These are phyloP conservation scores for Azemiops feae DNA, from an alignment of 2,113 vertebrate species.

Conservation along the genomic window DNA sequence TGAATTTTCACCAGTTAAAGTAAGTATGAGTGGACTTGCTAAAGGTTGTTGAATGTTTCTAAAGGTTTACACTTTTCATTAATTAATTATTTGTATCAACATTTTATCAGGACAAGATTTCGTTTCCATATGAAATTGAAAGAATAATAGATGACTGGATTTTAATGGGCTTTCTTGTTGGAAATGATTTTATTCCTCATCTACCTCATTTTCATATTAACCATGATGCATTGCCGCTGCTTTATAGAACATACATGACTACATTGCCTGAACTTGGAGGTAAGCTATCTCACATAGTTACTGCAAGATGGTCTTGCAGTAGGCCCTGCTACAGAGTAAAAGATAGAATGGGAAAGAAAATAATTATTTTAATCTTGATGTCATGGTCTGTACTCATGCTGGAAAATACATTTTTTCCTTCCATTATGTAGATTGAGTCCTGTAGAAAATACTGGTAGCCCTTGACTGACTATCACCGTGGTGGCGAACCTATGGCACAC, in stretches of 20 bases:
- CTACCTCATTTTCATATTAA: slow-evolving; percentile 98
- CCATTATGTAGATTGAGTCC: not conserved
- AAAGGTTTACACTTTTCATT: slow-evolving; percentile 11
- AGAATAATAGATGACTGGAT: slow-evolving; percentile 99
- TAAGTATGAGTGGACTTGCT: slow-evolving; percentile 67
- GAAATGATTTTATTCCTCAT: slow-evolving; percentile 99
- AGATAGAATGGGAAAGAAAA: not conserved
- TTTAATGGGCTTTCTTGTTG: slow-evolving; percentile 98
- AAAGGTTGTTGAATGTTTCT: not conserved
- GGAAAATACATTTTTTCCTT: not conserved
- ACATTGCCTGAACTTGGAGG: slow-evolving; percentile 88
- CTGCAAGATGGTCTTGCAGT: not conserved
- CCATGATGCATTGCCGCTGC: slow-evolving; percentile 92
- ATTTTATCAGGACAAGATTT: slow-evolving; percentile 77
- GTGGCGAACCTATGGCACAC: no score
- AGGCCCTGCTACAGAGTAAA: not conserved
- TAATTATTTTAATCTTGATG: no score
- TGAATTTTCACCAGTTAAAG: slow-evolving; percentile 91
- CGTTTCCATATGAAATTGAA: slow-evolving; percentile 91
- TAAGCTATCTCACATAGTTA: slow-evolving; percentile 63
- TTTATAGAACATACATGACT: slow-evolving; percentile 94
- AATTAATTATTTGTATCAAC: slow-evolving; percentile 6
- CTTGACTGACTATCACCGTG: not conserved
- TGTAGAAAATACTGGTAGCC: not conserved
- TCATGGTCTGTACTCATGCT: not conserved